Evolutionary conservation across 2,797 vertebrate species (phyloP).

Genomic region (Hylomyscus alleni): DNA sequence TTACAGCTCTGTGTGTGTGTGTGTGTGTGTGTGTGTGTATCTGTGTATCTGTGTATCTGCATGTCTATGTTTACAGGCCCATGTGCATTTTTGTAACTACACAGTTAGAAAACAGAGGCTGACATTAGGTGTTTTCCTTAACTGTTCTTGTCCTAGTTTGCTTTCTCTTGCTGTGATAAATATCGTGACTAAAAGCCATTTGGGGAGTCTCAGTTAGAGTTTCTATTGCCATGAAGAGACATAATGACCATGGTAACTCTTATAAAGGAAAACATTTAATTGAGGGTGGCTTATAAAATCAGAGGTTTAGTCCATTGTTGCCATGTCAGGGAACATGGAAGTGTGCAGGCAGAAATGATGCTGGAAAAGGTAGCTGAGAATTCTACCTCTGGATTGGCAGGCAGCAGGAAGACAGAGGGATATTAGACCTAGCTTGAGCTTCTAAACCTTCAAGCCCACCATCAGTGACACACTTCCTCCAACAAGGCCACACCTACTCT

Average conservation of each 20-base stretch:
- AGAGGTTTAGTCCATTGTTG: neutral
- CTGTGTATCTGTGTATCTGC: no score
- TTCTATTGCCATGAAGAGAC: neutral
- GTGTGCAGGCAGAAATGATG: neutral
- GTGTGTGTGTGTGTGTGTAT: neutral
- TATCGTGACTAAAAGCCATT: neutral
- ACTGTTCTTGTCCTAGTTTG: neutral
- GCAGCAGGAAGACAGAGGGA: neutral
- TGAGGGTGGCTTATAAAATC: neutral
- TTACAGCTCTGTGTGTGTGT: neutral
- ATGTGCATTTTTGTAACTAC: neutral
- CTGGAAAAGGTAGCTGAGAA: neutral
- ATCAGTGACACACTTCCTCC: neutral
- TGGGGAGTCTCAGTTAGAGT: neutral
- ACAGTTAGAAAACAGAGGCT: neutral
- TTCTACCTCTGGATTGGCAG: neutral
- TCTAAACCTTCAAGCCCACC: neutral
- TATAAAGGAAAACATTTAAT: neutral
- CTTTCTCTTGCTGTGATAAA: neutral
- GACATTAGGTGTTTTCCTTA: neutral
- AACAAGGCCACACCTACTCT: neutral
- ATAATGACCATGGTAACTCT: neutral
- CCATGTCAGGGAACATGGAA: neutral
- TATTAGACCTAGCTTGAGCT: neutral
- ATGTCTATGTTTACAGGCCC: neutral